Percentiles rank a stretch among this genome's conserved stretches.
Evolutionary conservation across 2,113 vertebrate genomes (phyloP).

Genomic region (Nematolebias whitei): DNA sequence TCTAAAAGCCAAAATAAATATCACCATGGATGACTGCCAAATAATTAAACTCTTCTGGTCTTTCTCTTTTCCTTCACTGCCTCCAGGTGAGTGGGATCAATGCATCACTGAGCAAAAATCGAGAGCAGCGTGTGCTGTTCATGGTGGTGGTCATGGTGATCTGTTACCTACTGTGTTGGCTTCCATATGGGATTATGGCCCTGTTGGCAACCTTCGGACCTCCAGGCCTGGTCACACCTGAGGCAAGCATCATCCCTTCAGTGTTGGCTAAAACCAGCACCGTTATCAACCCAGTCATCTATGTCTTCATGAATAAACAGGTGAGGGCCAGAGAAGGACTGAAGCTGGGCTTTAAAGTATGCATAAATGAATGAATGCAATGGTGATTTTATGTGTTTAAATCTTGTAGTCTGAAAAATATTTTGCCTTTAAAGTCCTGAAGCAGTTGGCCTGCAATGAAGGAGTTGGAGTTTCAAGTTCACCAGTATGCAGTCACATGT

Average conservation of each 20-base stretch:
- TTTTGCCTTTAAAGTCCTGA: neutral
- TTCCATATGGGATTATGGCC: constrained; percentile 82
- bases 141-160: constrained; percentile 83
- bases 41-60: neutral
- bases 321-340: constrained; percentile 46
- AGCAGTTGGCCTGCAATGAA: too few relatives aligned
- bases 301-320: constrained; percentile 85
- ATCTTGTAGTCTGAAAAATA: neutral
- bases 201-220: constrained; percentile 79
- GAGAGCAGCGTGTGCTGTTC: constrained; percentile 76
- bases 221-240: constrained; percentile 71
- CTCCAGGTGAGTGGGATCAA: constrained; percentile 71
- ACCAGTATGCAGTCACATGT: too few relatives aligned
- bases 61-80: neutral
- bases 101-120: constrained; percentile 54
- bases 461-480: too few relatives aligned
- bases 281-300: constrained; percentile 82
- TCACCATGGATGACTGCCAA: neutral
- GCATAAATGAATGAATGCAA: neutral
- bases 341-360: neutral
- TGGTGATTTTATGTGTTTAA: constrained; percentile 3
- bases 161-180: constrained; percentile 84
- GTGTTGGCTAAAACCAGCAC: constrained; percentile 84
- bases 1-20: neutral
- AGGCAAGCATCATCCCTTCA: constrained; percentile 81